Evolutionary conservation across 2,113 vertebrate genomes (phyloP).

Genomic region (Thunnus maccoyii): DNA sequence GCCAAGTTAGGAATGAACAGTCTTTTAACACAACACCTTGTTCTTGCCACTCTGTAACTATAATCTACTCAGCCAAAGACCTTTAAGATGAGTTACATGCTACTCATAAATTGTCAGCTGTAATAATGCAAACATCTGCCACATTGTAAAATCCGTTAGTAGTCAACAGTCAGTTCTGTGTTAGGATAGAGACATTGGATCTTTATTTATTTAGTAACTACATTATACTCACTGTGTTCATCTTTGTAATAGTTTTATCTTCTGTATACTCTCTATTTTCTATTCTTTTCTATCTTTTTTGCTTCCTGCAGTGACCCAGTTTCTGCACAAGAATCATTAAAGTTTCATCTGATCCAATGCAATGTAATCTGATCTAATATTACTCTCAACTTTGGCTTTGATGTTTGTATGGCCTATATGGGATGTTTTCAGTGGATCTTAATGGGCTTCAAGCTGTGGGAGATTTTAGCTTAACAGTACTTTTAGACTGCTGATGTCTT

Average conservation of each 20-base stretch:
- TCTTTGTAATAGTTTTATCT: neutral
- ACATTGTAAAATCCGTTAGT: neutral
- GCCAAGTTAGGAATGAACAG: no score
- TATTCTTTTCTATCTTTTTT: slow-evolving; percentile 10
- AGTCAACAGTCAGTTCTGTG: neutral
- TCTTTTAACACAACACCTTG: no score
- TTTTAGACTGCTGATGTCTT: neutral
- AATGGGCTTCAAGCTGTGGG: neutral
- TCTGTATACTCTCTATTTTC: neutral
- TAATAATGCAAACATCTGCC: neutral
- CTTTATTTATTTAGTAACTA: neutral
- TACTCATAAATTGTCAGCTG: neutral
- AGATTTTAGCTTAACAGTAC: neutral
- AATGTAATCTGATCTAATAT: slow-evolving; percentile 43
- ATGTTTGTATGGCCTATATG: slow-evolving; percentile 10
- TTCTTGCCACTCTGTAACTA: neutral
- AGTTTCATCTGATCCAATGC: slow-evolving; percentile 35
- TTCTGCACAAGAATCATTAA: slow-evolving; percentile 37
- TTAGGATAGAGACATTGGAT: neutral
- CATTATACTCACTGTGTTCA: neutral
- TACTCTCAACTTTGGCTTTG: slow-evolving; percentile 13
- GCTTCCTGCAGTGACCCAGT: slow-evolving; percentile 40
- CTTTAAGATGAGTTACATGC: neutral
- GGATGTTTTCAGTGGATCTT: neutral
- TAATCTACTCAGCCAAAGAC: neutral